Conservation (phyloP, 1,140 invertebrate genomes). For the Zaprionus taronus region DNA sequence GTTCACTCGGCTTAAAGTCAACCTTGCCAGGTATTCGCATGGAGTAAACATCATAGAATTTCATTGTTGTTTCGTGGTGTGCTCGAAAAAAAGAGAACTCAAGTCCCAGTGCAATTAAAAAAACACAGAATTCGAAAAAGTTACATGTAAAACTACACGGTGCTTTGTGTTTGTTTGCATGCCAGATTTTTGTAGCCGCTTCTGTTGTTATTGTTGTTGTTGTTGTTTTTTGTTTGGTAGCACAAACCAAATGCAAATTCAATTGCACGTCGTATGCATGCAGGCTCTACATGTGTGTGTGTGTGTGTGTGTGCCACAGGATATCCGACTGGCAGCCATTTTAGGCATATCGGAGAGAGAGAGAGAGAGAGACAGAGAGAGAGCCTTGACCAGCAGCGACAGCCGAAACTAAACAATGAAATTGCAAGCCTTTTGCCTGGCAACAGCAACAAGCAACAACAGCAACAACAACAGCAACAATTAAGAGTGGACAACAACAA, state of each 20-base stretch:
- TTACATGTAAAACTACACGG: conserved; percentile 60
- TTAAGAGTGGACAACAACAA: conserved; percentile 4
- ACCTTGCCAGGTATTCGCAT: conserved; percentile 29
- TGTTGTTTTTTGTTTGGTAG: conserved; percentile 27
- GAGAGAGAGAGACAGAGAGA: not conserved
- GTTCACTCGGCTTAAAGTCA: conserved; percentile 7
- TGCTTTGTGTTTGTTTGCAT: conserved; percentile 50
- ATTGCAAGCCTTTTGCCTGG: conserved; percentile 51
- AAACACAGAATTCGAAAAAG: conserved; percentile 64
- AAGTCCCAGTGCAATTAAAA: conserved; percentile 63
- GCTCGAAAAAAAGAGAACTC: conserved; percentile 31
- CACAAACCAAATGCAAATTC: conserved; percentile 76
- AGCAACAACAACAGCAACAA: conserved; percentile 14
- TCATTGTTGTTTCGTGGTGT: conserved; percentile 56
- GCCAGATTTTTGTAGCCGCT: conserved; percentile 26
- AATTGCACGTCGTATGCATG: conserved; percentile 63
- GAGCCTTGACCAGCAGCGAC: conserved; percentile 58
- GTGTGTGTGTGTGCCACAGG: conserved; percentile 53
- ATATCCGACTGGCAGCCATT: conserved; percentile 74
- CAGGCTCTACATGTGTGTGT: conserved; percentile 35
- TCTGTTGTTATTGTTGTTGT: conserved; percentile 34
- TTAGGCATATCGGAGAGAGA: conserved; percentile 66
- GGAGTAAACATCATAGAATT: conserved; percentile 64
- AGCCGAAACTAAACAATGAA: conserved; percentile 73
- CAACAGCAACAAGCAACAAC: conserved; percentile 9